Evolutionary conservation across 2,797 vertebrate genomes (phyloP), one percentile per base, ranked within the genome.

Genomic region (Emys orbicularis): DNA sequence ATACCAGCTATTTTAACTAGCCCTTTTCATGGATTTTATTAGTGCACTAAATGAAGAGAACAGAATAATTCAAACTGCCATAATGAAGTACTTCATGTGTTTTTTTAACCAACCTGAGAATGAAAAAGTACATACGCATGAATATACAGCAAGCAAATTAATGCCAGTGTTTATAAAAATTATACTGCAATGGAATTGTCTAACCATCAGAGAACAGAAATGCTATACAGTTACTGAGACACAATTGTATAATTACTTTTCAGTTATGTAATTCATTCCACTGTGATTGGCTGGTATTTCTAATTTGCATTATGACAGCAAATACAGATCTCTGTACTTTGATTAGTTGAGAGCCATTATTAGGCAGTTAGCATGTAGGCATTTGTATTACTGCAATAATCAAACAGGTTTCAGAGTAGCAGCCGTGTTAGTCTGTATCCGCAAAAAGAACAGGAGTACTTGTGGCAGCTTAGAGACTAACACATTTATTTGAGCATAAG

Each of bases 231-330:
- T 94, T 79, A 91, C 34, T 86, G 85, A 90, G 56, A 90, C 52
- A 68, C 85, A 93, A 94, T 34, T 0, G 0, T 4, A 79, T 13
- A 37, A 31, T 76, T 84, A 88, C 13, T 81, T 91, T 90, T 61
- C 83, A 0, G 0, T 94, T 94, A 93, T 1, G 3, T 29, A 89
- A 96, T 89, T 95, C 1, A 76, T 90, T 89, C 59, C 93, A 53
- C 68, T 83, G 74, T 83, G 93, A 96, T 31, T 94, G 86, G 95
- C 68, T 84, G 31, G 82, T 68, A 72, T 52, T 96, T 95, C 84
- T 87, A n/a, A 90, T 96, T 91, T 94, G 68, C 79, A 90, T 91
- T 92, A 96, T 79, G 86, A 94, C 82, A 84, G 76, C 81, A 95
- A 95, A 96, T 90, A 92, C 92, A 94, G 95, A 89, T 90, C 44